phyloP scores from a whole-genome alignment of 1,140 invertebrate genomes.

The Lordiphosa stackelbergi region DNA sequence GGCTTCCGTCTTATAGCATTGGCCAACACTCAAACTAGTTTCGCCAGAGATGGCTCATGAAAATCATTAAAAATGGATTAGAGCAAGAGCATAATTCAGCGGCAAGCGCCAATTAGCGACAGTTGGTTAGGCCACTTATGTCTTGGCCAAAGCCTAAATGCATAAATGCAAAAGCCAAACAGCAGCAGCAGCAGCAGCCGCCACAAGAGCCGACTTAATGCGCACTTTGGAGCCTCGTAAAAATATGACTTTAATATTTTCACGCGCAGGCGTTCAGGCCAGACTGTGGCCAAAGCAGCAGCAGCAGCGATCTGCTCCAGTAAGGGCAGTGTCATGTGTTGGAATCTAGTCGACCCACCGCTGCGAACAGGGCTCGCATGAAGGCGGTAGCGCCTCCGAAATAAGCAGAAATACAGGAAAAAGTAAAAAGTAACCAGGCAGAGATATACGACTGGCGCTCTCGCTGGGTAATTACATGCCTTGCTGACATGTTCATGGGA shows the following conservation, averaged over 20 bases:
- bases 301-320: background rate
- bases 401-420: background rate
- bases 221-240: slow-evolving; percentile 66
- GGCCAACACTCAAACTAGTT: slow-evolving; percentile 30
- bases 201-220: slow-evolving; percentile 53
- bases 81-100: slow-evolving; percentile 63
- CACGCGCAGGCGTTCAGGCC: slow-evolving; percentile 66
- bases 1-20: slow-evolving; percentile 3
- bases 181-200: slow-evolving; percentile 19
- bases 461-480: slow-evolving; percentile 67
- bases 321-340: slow-evolving; percentile 36
- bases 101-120: slow-evolving; percentile 38
- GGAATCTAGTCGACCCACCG: slow-evolving; percentile 59
- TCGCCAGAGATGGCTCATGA: slow-evolving; percentile 27
- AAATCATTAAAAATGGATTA: slow-evolving; percentile 73
- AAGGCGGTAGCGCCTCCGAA: slow-evolving; percentile 39
- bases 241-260: slow-evolving; percentile 76
- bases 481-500: slow-evolving; percentile 69
- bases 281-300: slow-evolving; percentile 18
- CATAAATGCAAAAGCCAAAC: slow-evolving; percentile 29
- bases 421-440: slow-evolving; percentile 17
- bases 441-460: slow-evolving; percentile 45
- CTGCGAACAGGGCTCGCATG: slow-evolving; percentile 28
- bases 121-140: slow-evolving; percentile 44
- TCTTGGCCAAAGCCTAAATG: slow-evolving; percentile 55